phyloP scores from a whole-genome alignment of 2,888 invertebrate species.

The Yponomeuta sedellus region DNA sequence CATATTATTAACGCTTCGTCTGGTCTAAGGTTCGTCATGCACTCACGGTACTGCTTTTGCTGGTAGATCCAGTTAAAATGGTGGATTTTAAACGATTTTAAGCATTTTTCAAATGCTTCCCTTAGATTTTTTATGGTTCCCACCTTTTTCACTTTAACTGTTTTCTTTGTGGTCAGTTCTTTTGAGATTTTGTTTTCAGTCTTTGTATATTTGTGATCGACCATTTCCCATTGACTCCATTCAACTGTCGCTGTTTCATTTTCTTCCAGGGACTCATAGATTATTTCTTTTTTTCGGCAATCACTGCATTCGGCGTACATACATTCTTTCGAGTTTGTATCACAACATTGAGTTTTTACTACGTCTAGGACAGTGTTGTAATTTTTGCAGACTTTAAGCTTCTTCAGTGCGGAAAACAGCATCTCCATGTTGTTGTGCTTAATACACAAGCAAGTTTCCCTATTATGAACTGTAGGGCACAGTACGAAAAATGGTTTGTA shows the following conservation, averaged over 20 bases:
- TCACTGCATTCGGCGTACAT: background rate
- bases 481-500: too few species aligned
- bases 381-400: too few species aligned
- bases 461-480: too few species aligned
- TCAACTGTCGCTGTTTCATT: background rate
- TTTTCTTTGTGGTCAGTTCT: background rate
- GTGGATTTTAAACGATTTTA: conserved; percentile 15
- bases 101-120: conserved; percentile 8
- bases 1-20: conserved; percentile 20
- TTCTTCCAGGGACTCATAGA: background rate
- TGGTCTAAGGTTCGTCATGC: conserved; percentile 6
- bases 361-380: too few species aligned
- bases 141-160: background rate
- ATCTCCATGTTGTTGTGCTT: too few species aligned
- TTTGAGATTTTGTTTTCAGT: background rate
- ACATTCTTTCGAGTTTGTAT: background rate
- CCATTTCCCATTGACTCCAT: background rate
- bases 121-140: conserved; percentile 5
- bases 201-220: conserved; percentile 11
- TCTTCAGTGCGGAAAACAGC: too few species aligned
- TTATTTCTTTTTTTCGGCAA: background rate
- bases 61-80: conserved; percentile 15
- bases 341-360: background rate
- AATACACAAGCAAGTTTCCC: too few species aligned
- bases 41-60: conserved; percentile 12